Evolutionary conservation across 2,888 invertebrate species (phyloP), one percentile per base, ranked within the genome.

Genomic region (Argynnis bischoffii): DNA sequence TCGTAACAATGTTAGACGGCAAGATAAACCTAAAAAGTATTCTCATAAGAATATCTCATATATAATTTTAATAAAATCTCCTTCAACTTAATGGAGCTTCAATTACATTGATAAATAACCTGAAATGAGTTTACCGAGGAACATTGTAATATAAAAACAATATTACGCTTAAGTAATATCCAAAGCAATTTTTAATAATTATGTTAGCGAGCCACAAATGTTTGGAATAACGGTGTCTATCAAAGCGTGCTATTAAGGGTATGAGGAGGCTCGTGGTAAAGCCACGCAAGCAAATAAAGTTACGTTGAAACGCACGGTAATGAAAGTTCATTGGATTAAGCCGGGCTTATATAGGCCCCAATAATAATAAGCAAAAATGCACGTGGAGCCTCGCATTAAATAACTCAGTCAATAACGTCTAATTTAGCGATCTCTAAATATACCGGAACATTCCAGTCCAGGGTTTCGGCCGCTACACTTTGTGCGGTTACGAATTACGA

Each of bases 311-410:
- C 90, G 90, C 84, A 78, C 81, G 69, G 80, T 91, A 92, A 92
- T 90, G 88, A 89, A 89, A 89, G 83, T 89, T 88, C 89, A 92
- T 92, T 90, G 92, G 92, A 92, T 92, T 92, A 92, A 79, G 76
- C 77, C 76, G 79, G 78, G 87, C 85, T 85, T 86, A 84, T 77
- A 75, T 83, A 85, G 85, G 85, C 90, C 85, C 83, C 85, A 89
- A 90, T 88, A 91, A 91, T 90, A 90, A 90, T 89, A 90, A 89
- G 86, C 89, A 89, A 90, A 91, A 92, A 92, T 89, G 89, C 88
- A 91, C 90, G 90, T 89, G 89, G 87, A 82, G 67, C 72, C 70
- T 79, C 74, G 75, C 77, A 87, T 89, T 88, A 89, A 90, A 91
- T 92, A 92, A 89, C 92, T 91, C 90, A 91, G 87, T 90, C 90